Base-by-base conservation (phyloP, 2,113 vertebrate genomes). In the Oreotrochilus melanogaster region DNA sequence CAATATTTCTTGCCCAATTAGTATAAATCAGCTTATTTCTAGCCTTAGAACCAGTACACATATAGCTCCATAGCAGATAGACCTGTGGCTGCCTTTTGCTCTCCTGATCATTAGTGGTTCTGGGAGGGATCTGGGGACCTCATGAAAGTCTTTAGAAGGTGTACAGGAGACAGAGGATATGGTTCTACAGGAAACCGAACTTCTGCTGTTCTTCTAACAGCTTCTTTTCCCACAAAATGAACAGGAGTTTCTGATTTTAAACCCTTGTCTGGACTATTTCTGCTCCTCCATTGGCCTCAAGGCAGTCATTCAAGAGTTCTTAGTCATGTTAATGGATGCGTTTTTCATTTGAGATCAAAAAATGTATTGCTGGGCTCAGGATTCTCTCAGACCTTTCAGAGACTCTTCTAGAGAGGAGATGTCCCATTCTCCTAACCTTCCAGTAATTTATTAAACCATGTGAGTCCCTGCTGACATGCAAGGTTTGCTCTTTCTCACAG, bases 401-500 rank as follows among this genome's bases (percentile, higher is more conserved):
- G 48, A 66, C 37, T 80, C n/a, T 70, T 75, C 62, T 27, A 39
- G 48, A 92, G 45, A 85, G 48, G n/a, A 23, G 35, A 72, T 15
- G 9, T 72, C 50, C 58, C 71, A 31, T 48, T 72, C 74, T 79
- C 53, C n/a, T 74, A 75, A 76, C 67, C 45, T 88, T 76, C 25
- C 58, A 88, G 85, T 91, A 86, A 87, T 83, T 89, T 61, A 94
- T 93, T 96, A 93, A 95, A 65, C 89, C 16, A 30, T 7, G 10
- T 14, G 24, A 85, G 60, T 75, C 54, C 37, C 62, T 76, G 66
- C 61, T 87, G 87, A 62, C 42, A 92, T 27, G 58, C 66, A 75
- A 95, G 58, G 62, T 75, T 95, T 95, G 62, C 11, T 94, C 43
- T 88, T 88, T 93, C 94, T 86, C 92, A 93, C 78, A 91, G 39